Base-by-base conservation (phyloP, 2,113 vertebrate species). In the Eptatretus burgeri region DNA sequence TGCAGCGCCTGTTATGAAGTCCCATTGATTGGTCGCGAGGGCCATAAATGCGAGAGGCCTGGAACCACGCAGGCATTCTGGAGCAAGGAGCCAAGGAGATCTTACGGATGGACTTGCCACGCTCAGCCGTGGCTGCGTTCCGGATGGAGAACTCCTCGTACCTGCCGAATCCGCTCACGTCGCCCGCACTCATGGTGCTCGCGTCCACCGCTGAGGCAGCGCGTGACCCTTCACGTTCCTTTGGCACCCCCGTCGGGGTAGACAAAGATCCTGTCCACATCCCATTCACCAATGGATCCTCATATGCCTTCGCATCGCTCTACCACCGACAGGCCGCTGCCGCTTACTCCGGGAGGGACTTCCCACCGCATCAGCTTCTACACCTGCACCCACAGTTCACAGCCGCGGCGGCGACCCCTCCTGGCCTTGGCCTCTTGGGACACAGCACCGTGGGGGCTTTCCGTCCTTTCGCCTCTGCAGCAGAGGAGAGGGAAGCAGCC, bases 61-160 rank as follows among this genome's bases (percentile, higher is more conserved):
- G 56, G 56, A 60, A 20, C 56, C n/a, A 17, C n/a, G 56, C n/a
- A 60, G 56, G n/a, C n/a, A 60, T 20, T n/a, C 56, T n/a, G 56
- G 56, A 60, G 56, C 56, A n/a, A n/a, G 20, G 56, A n/a, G 16
- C 56, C 56, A 20, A 60, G 56, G 56, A 60, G 56, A 60, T 20
- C n/a, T 60, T 60, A n/a, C 56, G 56, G n/a, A 98, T 98, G 91
- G 91, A 98, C 81, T 85, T 98, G 77, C 91, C 95, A 78, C 79
- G 88, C 77, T n/a, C 56, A 20, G 56, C 56, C 10, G 56, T 20
- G 56, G 88, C 89, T 70, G 85, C 91, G 66, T 98, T 98, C 82
- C 95, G 95, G 78, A 98, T 98, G 91, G 91, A 98, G 81, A 96
- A 82, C 77, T 93, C 91, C 68, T 93, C 91, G 74, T 98, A 96